phyloP scores from a whole-genome alignment of 1,140 invertebrate genomes.

The Temnothorax longispinosus region DNA sequence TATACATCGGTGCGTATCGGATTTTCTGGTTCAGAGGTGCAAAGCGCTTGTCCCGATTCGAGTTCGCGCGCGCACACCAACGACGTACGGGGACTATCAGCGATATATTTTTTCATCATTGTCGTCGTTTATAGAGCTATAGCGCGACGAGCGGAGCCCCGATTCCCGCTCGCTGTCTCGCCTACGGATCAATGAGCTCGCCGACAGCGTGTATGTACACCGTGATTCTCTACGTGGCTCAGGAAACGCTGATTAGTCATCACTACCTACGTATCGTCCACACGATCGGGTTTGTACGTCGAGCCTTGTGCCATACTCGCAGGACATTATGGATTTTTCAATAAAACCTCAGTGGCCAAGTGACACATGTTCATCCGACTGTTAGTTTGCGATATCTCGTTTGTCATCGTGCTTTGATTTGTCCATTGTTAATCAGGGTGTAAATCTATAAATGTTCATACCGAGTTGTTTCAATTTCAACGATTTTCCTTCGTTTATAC shows the following conservation, averaged over 20 bases:
- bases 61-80: conserved; percentile 20
- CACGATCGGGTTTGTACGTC: background rate
- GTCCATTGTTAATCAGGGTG: background rate
- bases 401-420: background rate
- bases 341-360: background rate
- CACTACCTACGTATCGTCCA: background rate
- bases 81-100: conserved; percentile 11
- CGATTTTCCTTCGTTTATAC: background rate
- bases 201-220: conserved; percentile 5
- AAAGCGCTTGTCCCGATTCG: conserved; percentile 49
- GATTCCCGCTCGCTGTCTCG: conserved; percentile 1
- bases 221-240: conserved; percentile 11
- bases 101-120: conserved; percentile 47
- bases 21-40: conserved; percentile 58
- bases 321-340: conserved; percentile 4
- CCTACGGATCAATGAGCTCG: conserved; percentile 37
- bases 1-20: conserved; percentile 35
- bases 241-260: conserved; percentile 49
- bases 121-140: conserved; percentile 2
- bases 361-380: background rate
- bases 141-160: background rate
- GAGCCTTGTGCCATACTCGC: background rate
- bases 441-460: background rate
- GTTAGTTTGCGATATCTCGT: background rate
- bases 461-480: background rate